Percentiles rank a stretch among this genome's conserved stretches.
phyloP scores from a whole-genome alignment of 2,113 vertebrate genomes.

The Hippocampus zosterae region DNA sequence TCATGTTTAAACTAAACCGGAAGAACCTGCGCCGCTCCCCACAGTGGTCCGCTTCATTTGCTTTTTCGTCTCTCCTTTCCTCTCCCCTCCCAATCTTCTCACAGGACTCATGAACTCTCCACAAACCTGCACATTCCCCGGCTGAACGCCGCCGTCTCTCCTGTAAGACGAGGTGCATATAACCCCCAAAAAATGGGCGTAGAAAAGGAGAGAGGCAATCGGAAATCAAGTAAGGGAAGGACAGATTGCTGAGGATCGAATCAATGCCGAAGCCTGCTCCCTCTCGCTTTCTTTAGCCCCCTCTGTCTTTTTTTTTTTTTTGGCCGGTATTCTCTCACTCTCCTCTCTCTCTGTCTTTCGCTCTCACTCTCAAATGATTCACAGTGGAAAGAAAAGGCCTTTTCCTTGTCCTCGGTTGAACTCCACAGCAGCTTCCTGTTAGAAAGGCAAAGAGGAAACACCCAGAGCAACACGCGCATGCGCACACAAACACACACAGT shows the following conservation, averaged over 20 bases:
- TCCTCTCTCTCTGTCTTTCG: slow-evolving; percentile 10
- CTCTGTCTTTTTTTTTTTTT: background rate
- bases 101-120: slow-evolving; percentile 68
- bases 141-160: slow-evolving; percentile 67
- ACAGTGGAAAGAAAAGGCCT: slow-evolving; percentile 80
- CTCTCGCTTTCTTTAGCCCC: slow-evolving; percentile 23
- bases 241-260: slow-evolving; percentile 77
- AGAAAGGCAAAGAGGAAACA: slow-evolving; percentile 76
- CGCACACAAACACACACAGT: slow-evolving; percentile 60
- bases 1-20: slow-evolving; percentile 70
- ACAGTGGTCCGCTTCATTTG: slow-evolving; percentile 46
- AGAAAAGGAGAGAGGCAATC: slow-evolving; percentile 60
- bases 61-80: slow-evolving; percentile 35
- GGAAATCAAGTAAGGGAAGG: slow-evolving; percentile 49
- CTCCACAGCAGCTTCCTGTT: slow-evolving; percentile 83
- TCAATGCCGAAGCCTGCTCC: slow-evolving; percentile 71
- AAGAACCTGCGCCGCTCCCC: slow-evolving; percentile 71
- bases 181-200: slow-evolving; percentile 60
- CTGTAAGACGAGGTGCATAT: slow-evolving; percentile 34
- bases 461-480: slow-evolving; percentile 64
- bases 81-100: slow-evolving; percentile 45
- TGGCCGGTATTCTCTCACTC: slow-evolving; percentile 2
- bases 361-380: slow-evolving; percentile 74
- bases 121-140: slow-evolving; percentile 70
- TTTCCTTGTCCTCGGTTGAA: slow-evolving; percentile 86